Percentiles rank a stretch among this genome's conserved stretches.
Evolutionary conservation across 2,113 vertebrate species (phyloP).

Genomic region (Amphiprion ocellaris): DNA sequence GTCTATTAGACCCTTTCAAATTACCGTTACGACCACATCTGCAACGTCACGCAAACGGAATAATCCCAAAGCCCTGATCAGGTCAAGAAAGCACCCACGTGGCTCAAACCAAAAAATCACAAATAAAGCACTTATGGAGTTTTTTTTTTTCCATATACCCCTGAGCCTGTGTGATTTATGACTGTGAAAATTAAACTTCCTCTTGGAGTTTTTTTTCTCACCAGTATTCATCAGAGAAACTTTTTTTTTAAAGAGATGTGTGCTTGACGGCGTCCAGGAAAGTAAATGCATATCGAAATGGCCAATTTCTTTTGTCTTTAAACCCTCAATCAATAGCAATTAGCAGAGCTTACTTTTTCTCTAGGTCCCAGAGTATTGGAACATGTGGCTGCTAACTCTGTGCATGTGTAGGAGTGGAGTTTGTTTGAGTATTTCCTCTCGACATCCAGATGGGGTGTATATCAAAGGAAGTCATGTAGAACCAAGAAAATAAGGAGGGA

Average conservation of each 20-base stretch:
- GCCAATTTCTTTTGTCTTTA: constrained; percentile 36
- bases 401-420: constrained; percentile 56
- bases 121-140: constrained; percentile 48
- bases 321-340: constrained; percentile 75
- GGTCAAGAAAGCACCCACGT: constrained; percentile 17
- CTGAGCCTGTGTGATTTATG: constrained; percentile 63
- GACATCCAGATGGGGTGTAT: constrained; percentile 78
- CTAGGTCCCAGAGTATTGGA: constrained; percentile 50
- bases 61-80: background rate
- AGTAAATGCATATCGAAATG: constrained; percentile 26
- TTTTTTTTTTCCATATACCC: constrained; percentile 58
- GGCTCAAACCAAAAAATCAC: constrained; percentile 38
- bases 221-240: constrained; percentile 32
- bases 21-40: constrained; percentile 29
- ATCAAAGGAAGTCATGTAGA: constrained; percentile 79
- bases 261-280: background rate
- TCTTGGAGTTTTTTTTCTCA: constrained; percentile 34
- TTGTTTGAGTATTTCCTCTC: constrained; percentile 70
- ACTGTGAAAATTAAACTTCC: constrained; percentile 59
- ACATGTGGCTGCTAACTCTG: constrained; percentile 66
- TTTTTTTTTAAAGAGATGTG: constrained; percentile 28
- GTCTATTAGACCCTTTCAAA: constrained; percentile 9
- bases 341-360: constrained; percentile 57
- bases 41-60: constrained; percentile 9
- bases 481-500: constrained; percentile 79